phyloP scores from a whole-genome alignment of 2,888 invertebrate genomes.

The Drosophila prolongata region DNA sequence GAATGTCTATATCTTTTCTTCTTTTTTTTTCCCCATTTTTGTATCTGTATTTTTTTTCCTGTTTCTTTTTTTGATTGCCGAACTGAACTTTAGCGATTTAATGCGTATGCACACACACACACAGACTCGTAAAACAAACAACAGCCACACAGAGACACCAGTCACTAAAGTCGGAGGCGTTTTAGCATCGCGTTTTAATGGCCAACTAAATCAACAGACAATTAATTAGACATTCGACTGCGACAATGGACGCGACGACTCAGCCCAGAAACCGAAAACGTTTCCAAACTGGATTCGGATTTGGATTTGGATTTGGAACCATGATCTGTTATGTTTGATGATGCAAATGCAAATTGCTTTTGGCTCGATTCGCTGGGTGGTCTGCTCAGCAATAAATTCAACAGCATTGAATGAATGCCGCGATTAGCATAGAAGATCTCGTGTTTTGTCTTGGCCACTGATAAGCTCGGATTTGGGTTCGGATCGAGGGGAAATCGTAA shows the following conservation, averaged over 20 bases:
- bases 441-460: constrained; percentile 53
- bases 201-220: constrained; percentile 78
- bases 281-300: constrained; percentile 44
- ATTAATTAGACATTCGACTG: constrained; percentile 67
- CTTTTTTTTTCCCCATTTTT: constrained; percentile 9
- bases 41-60: background rate
- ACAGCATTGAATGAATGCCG: constrained; percentile 33
- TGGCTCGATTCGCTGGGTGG: constrained; percentile 59
- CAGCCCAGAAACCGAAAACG: constrained; percentile 12
- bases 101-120: constrained; percentile 61
- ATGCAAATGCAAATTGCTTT: constrained; percentile 73
- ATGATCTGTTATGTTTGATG: constrained; percentile 51
- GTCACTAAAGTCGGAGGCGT: constrained; percentile 65
- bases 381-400: constrained; percentile 35
- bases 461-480: constrained; percentile 31
- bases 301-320: constrained; percentile 28
- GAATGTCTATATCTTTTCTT: constrained; percentile 76
- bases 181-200: constrained; percentile 59
- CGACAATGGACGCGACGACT: constrained; percentile 27
- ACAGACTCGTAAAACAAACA: constrained; percentile 55
- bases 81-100: constrained; percentile 74
- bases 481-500: constrained; percentile 29
- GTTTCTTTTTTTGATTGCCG: constrained; percentile 68
- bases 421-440: constrained; percentile 66
- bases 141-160: constrained; percentile 20